phyloP scores from a whole-genome alignment of 2,113 vertebrate species.

The Setophaga kirtlandii region DNA sequence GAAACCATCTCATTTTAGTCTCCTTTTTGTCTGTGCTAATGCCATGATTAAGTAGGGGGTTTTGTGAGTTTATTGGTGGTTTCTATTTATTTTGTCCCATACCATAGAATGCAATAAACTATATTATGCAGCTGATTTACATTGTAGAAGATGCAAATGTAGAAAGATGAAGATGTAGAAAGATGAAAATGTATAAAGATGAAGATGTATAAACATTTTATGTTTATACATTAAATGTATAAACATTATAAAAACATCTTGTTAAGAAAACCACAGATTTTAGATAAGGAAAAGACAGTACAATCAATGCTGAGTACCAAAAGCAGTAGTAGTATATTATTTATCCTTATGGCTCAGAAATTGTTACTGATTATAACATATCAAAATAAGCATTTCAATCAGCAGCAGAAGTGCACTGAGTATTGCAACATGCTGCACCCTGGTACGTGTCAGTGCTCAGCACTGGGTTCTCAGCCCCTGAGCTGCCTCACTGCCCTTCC shows the following conservation, averaged over 20 bases:
- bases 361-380: background rate
- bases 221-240: background rate
- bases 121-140: background rate
- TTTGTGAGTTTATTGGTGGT: background rate
- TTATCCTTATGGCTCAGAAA: background rate
- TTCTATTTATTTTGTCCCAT: background rate
- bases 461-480: background rate
- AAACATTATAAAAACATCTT: background rate
- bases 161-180: no score
- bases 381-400: background rate
- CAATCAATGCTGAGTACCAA: background rate
- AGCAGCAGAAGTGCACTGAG: background rate
- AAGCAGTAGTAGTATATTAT: background rate
- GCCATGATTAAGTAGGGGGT: background rate
- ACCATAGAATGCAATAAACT: background rate
- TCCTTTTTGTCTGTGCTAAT: background rate
- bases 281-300: background rate
- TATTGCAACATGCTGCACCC: fast-evolving
- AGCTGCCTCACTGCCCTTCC: background rate
- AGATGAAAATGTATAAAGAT: no score
- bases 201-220: no score
- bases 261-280: background rate
- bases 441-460: fast-evolving
- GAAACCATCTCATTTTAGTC: background rate
- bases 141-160: background rate